Evolutionary conservation across 2,888 invertebrate species (phyloP).

Genomic region (Drosophila quinaria): DNA sequence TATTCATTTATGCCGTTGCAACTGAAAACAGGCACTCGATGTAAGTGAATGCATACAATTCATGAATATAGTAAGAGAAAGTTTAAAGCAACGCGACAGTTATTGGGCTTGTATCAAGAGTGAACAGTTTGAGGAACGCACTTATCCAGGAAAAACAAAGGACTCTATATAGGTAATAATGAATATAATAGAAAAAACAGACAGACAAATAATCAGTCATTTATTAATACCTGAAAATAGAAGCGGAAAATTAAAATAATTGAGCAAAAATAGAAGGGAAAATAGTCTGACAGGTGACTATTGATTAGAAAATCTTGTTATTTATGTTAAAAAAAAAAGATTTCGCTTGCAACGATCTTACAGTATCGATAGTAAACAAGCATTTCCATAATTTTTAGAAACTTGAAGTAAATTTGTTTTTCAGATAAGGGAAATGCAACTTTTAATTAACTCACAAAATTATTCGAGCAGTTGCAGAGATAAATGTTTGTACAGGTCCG

Average conservation of each 20-base stretch:
- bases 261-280: too few species aligned
- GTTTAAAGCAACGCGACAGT: neutral
- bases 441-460: slow-evolving; percentile 11
- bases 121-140: neutral
- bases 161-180: neutral
- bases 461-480: neutral
- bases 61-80: neutral
- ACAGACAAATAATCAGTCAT: too few species aligned
- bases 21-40: slow-evolving; percentile 19
- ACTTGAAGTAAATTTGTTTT: too few species aligned
- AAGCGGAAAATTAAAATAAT: too few species aligned
- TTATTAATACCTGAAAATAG: too few species aligned
- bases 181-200: neutral
- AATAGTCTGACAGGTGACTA: too few species aligned
- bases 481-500: slow-evolving; percentile 18
- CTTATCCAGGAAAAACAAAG: too few species aligned
- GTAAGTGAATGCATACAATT: slow-evolving; percentile 21
- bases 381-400: too few species aligned
- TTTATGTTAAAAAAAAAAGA: too few species aligned
- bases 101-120: neutral
- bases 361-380: too few species aligned
- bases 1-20: slow-evolving; percentile 70
- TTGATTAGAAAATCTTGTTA: too few species aligned
- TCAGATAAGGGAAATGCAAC: neutral
- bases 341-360: too few species aligned